These are phyloP conservation scores for Tylochromis polylepis DNA, from an alignment of 2,113 vertebrate genomes.

Conservation along the genomic window DNA sequence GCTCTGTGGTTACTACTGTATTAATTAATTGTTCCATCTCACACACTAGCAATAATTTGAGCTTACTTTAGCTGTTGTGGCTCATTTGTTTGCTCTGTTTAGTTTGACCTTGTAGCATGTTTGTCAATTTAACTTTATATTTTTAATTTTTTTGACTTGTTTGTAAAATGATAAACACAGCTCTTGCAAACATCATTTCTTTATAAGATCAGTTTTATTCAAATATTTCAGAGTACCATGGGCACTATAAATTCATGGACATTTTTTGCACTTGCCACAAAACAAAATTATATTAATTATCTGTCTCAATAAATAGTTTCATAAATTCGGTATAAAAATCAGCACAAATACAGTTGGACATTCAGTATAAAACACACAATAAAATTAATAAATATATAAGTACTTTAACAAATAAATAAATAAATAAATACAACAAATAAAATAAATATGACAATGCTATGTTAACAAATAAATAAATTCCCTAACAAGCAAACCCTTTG, in stretches of 20 bases:
- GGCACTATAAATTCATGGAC: background rate
- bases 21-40: background rate
- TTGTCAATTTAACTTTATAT: background rate
- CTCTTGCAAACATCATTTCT: background rate
- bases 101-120: rapidly evolving
- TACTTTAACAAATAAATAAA: conserved; percentile 1
- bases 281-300: background rate
- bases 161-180: background rate
- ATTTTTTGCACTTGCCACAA: background rate
- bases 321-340: background rate
- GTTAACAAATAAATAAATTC: background rate
- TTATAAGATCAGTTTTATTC: background rate
- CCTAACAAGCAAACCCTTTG: background rate
- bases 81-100: background rate
- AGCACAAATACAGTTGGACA: background rate
- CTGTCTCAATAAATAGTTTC: background rate
- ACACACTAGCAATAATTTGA: background rate
- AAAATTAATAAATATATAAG: conserved; percentile 9
- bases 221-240: background rate
- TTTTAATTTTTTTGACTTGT: background rate
- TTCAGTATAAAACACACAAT: background rate
- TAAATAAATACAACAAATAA: background rate
- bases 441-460: background rate
- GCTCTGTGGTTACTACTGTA: background rate
- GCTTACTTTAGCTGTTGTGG: no score